These are phyloP conservation scores for Anas capensis DNA, from an alignment of 2,797 vertebrate genomes.

Conservation along the genomic window DNA sequence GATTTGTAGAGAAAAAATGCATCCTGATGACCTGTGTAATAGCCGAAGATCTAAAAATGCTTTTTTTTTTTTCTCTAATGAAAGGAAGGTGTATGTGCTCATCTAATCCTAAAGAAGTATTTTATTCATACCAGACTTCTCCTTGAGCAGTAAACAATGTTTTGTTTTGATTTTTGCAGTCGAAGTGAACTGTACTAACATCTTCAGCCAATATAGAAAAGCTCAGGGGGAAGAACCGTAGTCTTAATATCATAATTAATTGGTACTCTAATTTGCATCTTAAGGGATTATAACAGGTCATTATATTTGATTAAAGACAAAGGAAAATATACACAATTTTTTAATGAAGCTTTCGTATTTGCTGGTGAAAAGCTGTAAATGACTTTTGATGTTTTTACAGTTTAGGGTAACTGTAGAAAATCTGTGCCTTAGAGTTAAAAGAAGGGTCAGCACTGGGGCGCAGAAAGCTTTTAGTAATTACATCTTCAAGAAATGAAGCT, in stretches of 20 bases:
- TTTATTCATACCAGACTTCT: not conserved
- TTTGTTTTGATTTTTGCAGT: constrained; percentile 28
- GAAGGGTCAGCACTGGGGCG: not conserved
- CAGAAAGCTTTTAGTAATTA: not conserved
- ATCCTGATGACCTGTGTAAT: not conserved
- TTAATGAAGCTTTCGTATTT: not conserved
- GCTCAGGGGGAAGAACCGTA: not conserved
- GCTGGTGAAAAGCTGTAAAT: not conserved
- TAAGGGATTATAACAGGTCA: not conserved
- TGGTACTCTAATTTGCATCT: not conserved
- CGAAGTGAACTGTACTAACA: not conserved
- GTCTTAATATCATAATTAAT: constrained; percentile 22
- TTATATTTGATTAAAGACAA: constrained; percentile 10
- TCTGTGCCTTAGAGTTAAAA: not conserved
- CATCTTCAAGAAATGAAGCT: not conserved
- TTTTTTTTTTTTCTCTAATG: not conserved
- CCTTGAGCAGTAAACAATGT: not conserved
- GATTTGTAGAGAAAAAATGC: not conserved
- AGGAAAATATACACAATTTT: not conserved
- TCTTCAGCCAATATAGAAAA: not conserved
- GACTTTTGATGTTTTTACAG: not conserved
- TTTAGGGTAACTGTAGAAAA: not conserved
- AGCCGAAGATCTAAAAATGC: not conserved
- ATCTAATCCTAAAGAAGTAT: not conserved
- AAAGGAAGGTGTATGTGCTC: not conserved